Base-by-base conservation (phyloP, 2,113 vertebrate species). In the Oophaga pumilio region DNA sequence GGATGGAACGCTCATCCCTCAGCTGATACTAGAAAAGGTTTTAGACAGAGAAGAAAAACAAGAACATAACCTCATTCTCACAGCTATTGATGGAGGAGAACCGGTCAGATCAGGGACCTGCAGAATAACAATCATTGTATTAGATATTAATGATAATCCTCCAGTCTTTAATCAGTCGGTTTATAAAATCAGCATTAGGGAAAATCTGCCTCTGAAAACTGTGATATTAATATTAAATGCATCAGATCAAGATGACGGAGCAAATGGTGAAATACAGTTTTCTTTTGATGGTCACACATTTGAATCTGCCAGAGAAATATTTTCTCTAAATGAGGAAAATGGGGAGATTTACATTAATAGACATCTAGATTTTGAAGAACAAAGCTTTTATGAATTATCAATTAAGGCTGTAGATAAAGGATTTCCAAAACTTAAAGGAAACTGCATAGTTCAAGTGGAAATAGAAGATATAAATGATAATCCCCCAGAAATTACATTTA, bases 361-460 rank as follows among this genome's bases (percentile, higher is more conserved):
- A 4, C 89, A 84, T 6, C 87, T 96, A 88, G 95, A 96, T 87
- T 96, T 94, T 0, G 95, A 96, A 89, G 93, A 94, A 90, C 89
- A 59, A 0, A 93, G 90, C 85, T 89, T 93, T 52, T 93, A 94
- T 0, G 95, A 96, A 90, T 93, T 96, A 88, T 95, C 94, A 86
- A 91, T 96, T 89, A 95, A 95, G 87, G 95, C 94, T 69, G 94
- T 93, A 89, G 95, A 96, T 82, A 94, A 93, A 66, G 95, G 95
- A 0, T 74, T 50, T 0, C 94, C 89, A 83, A 93, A 95, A 1
- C 91, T 94, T 0, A 91, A 93, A n/a, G 93, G 94, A 56, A 93
- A 95, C 57, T 96, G 95, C 89, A 93, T 94, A 90, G 92, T 95
- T 64, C 89, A 95, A 89, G 93, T 96, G 49, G 94, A 96, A 82